Evolutionary conservation across 2,888 invertebrate species (phyloP).

Genomic region (Dolichomitus sp.): DNA sequence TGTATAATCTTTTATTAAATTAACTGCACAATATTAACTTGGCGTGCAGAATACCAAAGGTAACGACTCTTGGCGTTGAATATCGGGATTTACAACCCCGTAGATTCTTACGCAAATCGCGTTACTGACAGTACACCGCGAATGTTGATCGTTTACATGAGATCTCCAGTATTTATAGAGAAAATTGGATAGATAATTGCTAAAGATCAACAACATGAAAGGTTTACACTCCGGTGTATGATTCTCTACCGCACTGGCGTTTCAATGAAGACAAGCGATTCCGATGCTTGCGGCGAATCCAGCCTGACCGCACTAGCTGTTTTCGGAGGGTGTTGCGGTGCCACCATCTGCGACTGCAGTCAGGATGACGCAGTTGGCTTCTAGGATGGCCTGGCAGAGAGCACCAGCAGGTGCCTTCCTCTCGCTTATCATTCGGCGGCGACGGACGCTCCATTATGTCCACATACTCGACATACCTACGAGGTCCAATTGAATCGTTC

Average conservation of each 20-base stretch:
- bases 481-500: slow-evolving; percentile 85
- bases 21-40: no score
- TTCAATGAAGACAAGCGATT: slow-evolving; percentile 56
- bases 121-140: no score
- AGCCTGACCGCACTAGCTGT: slow-evolving; percentile 39
- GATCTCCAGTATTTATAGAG: slow-evolving; percentile 37
- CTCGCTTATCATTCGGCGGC: slow-evolving; percentile 81
- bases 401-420: slow-evolving; percentile 56
- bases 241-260: slow-evolving; percentile 14
- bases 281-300: slow-evolving; percentile 51
- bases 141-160: slow-evolving; percentile 21
- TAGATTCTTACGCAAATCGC: no score
- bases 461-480: slow-evolving; percentile 84
- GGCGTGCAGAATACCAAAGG: no score
- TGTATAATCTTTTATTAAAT: no score
- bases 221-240: slow-evolving; percentile 37
- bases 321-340: slow-evolving; percentile 47
- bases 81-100: no score
- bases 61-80: no score
- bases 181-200: slow-evolving; percentile 52
- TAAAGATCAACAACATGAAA: slow-evolving; percentile 54
- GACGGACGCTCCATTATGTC: slow-evolving; percentile 85
- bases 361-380: slow-evolving; percentile 44
- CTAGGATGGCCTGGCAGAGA: slow-evolving; percentile 41
- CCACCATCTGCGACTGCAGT: slow-evolving; percentile 25